These are phyloP conservation scores for Tiphia femorata DNA, from an alignment of 2,888 invertebrate genomes.

Conservation along the genomic window DNA sequence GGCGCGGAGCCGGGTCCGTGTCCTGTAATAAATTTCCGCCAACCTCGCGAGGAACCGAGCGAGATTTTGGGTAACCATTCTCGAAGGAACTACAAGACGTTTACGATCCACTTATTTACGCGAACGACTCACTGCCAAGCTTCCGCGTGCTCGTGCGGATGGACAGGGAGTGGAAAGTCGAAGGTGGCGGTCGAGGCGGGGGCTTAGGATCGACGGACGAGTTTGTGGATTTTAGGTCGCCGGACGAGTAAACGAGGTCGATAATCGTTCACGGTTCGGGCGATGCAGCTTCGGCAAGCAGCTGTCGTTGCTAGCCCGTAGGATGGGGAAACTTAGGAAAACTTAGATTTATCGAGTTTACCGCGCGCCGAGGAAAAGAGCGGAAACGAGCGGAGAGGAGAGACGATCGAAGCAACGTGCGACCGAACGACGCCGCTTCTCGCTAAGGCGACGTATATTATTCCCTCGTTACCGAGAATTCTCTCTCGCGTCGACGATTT, in stretches of 20 bases:
- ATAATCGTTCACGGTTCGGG: slow-evolving; percentile 28
- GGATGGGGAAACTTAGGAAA: slow-evolving; percentile 19
- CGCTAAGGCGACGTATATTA: slow-evolving; percentile 37
- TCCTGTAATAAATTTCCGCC: no score
- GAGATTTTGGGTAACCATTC: background rate
- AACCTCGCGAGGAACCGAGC: no score
- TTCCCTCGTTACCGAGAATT: slow-evolving; percentile 31
- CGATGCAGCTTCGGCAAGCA: slow-evolving; percentile 30
- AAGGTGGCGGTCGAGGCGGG: background rate
- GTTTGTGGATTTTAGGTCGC: slow-evolving; percentile 38
- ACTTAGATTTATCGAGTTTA: slow-evolving; percentile 35
- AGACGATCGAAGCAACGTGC: no score
- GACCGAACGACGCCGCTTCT: slow-evolving; percentile 25
- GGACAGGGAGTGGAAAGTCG: background rate
- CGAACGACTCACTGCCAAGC: slow-evolving; percentile 12
- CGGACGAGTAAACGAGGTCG: slow-evolving; percentile 32
- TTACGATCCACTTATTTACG: slow-evolving; percentile 31
- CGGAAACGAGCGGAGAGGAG: slow-evolving; percentile 13
- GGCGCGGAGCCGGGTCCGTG: no score
- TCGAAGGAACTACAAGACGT: slow-evolving; percentile 13
- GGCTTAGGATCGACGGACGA: slow-evolving; percentile 5
- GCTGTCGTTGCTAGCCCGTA: slow-evolving; percentile 33
- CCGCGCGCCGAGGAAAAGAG: no score
- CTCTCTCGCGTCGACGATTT: slow-evolving; percentile 1
- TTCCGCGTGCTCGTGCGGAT: slow-evolving; percentile 19